Evolutionary conservation across 2,113 vertebrate genomes (phyloP), one percentile per base, ranked within the genome.

Genomic region (Mobula hypostoma): DNA sequence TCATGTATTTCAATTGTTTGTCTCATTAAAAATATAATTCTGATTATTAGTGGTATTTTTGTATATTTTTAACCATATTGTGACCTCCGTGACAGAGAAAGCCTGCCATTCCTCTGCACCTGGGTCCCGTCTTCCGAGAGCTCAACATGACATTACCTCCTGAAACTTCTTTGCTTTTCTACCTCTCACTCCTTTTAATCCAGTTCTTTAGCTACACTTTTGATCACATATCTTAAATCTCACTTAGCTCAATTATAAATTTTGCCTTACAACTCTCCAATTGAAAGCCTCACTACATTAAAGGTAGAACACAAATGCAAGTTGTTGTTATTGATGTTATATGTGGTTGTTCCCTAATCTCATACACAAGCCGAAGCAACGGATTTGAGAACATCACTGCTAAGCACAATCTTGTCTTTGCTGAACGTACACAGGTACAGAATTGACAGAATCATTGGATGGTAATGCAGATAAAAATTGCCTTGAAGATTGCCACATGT

Each of bases 1-100:
- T 93, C 68, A 48, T 93, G 90, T 93, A 93, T 74, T 93, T 40
- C 70, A 93, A 74, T 27, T 93, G 24, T 93, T 76, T 93, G 91
- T 93, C 68, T 93, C 90, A 93, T 93, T 93, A 93, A 93, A 9
- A 74, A 74, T 32, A 40, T 40, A 93, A 93, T 48, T 93, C 68
- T 17, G 61, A 90, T 56, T 93, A 21, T 93, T 93, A 74, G 72
- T 27, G 40, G 32, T 56, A 48, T 70, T 93, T 93, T 48, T 21
- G 61, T 40, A 74, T 74, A 27, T 48, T 93, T 72, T 56, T 48
- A 74, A 68, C 68, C 36, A 92, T 24, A 48, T 36, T 9, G 40
- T 48, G 3, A 48, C 48, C 48, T 48, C 48, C 3, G 48, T 48
- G 48, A 1, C 48, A 48, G 48, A 48, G 48, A 48, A 48, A 48